phyloP scores from a whole-genome alignment of 2,797 vertebrate species.

The Diceros bicornis region DNA sequence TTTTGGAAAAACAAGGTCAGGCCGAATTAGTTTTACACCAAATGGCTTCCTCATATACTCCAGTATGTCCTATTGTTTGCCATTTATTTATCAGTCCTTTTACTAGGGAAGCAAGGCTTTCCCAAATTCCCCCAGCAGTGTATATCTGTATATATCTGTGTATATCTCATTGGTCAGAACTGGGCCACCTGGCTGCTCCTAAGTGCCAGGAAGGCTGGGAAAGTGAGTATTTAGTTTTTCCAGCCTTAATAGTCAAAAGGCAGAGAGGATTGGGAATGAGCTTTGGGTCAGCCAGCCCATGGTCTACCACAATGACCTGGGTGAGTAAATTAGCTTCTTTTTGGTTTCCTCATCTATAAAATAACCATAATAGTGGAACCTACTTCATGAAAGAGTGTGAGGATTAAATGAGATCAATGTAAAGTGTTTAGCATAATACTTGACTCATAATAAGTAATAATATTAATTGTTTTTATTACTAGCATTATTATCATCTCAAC shows the following conservation, averaged over 20 bases:
- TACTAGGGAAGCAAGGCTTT: slow-evolving; percentile 39
- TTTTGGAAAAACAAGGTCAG: too few relatives aligned
- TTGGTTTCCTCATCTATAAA: slow-evolving; percentile 55
- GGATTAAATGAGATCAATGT: slow-evolving; percentile 46
- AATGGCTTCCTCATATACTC: too few relatives aligned
- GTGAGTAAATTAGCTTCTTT: slow-evolving; percentile 47
- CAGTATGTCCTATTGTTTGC: too few relatives aligned
- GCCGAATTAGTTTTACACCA: too few relatives aligned
- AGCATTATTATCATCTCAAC: slow-evolving; percentile 40
- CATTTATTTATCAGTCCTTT: neutral
- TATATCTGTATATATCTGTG: slow-evolving; percentile 12
- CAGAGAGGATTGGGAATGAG: neutral
- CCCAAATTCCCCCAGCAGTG: neutral
- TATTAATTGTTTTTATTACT: slow-evolving; percentile 45
- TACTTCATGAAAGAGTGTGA: neutral
- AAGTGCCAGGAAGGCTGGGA: neutral
- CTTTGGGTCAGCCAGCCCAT: neutral
- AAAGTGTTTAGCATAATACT: slow-evolving; percentile 40
- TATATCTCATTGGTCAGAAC: slow-evolving; percentile 8
- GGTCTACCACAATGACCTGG: neutral
- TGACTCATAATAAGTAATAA: neutral
- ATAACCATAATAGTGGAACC: slow-evolving; percentile 50
- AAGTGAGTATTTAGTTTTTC: slow-evolving; percentile 35
- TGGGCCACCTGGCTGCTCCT: neutral
- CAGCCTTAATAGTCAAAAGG: neutral